Evolutionary conservation across 35 echinoderm and acorn worm species (phyloP).

Genomic region (Holothuria glaberrima): DNA sequence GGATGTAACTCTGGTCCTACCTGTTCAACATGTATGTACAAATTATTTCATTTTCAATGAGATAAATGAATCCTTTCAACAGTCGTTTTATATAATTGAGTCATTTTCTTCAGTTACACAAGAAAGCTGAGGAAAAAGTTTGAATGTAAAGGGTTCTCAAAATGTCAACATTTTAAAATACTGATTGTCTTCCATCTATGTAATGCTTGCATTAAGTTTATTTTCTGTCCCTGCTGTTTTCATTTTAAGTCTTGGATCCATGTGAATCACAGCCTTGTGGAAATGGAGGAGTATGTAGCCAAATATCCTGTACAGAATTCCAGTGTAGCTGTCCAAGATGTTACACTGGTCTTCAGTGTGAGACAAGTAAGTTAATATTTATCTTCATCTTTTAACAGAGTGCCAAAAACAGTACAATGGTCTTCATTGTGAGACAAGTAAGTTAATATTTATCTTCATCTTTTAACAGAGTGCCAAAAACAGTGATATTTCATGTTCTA

Average conservation of each 20-base stretch:
- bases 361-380: conserved; percentile 64
- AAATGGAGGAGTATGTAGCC: conserved; percentile 66
- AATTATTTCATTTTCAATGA: too few species aligned
- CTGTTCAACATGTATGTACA: conserved; percentile 77
- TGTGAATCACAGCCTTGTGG: conserved; percentile 61
- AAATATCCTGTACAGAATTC: conserved; percentile 61
- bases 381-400: too few species aligned
- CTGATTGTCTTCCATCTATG: too few species aligned
- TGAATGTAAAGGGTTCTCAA: too few species aligned
- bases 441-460: not conserved
- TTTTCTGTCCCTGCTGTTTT: not conserved
- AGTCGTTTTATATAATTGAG: too few species aligned
- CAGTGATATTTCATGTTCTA: too few species aligned
- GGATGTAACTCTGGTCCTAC: conserved; percentile 72
- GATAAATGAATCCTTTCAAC: too few species aligned
- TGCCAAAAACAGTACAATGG: not conserved
- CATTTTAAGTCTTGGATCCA: conserved; percentile 64
- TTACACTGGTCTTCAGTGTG: conserved; percentile 61
- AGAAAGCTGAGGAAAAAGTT: too few species aligned
- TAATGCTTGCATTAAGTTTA: not conserved
- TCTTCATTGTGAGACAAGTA: conserved; percentile 65
- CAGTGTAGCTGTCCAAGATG: conserved; percentile 68
- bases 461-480: too few species aligned
- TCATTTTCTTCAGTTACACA: too few species aligned
- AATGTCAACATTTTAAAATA: too few species aligned